A percentile compares a stretch with the other conserved stretches of the same genome.
These are phyloP conservation scores for Siderastrea radians DNA, from an alignment of 92 coral and sea anemone genomes.

Conservation along the genomic window DNA sequence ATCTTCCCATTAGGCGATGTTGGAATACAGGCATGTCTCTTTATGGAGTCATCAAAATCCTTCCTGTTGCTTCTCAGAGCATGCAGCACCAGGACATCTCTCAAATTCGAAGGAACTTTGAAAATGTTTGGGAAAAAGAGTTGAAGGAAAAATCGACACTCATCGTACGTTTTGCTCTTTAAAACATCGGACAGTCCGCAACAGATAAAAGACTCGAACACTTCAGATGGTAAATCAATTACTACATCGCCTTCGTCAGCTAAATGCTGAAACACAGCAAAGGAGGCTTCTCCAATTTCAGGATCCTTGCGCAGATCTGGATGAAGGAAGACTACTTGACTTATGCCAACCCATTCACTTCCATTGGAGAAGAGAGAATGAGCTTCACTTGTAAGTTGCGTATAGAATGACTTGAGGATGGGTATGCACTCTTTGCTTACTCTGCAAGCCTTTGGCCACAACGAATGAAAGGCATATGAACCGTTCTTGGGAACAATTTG, in stretches of 20 bases:
- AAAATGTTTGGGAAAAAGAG: conserved; percentile 74
- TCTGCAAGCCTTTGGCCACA: conserved; percentile 49
- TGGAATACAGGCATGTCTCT: conserved; percentile 74
- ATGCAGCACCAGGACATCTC: conserved; percentile 64
- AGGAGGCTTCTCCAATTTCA: conserved; percentile 52
- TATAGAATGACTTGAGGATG: conserved; percentile 57
- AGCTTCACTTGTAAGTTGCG: conserved; percentile 6
- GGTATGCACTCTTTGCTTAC: conserved; percentile 37
- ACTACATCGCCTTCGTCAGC: conserved; percentile 28
- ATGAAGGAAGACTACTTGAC: conserved; percentile 63
- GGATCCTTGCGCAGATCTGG: conserved; percentile 57
- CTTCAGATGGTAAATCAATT: conserved; percentile 69
- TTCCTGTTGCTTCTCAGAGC: conserved; percentile 59
- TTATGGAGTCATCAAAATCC: conserved; percentile 35
- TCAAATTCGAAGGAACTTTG: conserved; percentile 16
- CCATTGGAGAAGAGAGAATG: conserved; percentile 74
- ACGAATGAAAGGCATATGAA: background rate
- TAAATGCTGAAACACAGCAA: conserved; percentile 33
- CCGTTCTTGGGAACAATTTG: conserved; percentile 3
- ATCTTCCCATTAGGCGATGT: conserved; percentile 68
- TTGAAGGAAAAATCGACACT: conserved; percentile 61
- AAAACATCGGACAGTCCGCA: conserved; percentile 32
- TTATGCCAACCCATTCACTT: conserved; percentile 55
- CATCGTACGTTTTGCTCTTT: conserved; percentile 39
- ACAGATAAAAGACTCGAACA: conserved; percentile 58